Base-by-base conservation (phyloP, 2,113 vertebrate species). In the Lonchura striata region DNA sequence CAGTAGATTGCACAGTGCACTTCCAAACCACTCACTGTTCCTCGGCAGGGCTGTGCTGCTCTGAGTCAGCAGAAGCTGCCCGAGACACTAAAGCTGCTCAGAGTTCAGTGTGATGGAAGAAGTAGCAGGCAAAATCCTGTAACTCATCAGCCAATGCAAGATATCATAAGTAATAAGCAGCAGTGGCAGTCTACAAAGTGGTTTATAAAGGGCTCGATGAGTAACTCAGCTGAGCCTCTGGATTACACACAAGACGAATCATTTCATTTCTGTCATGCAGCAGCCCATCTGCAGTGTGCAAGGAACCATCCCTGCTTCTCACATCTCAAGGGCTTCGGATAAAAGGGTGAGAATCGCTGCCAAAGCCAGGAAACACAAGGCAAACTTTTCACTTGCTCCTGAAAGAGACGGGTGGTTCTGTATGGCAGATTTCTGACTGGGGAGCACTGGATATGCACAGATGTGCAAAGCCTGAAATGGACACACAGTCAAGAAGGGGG, bases 121-220 rank as follows among this genome's bases (percentile, higher is more conserved):
- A 84, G 77, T 49, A 87, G 77, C 69, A 95, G 69, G 92, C 31
- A 89, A 83, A 95, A 78, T 49, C 56, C 92, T 7, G 23, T 84
- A 95, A 63, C 77, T 94, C 83, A 81, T 63, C 77, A 91, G 54
- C 24, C 20, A 33, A 65, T n/a, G 56, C 59, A 82, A 83, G 81
- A 66, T 74, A 91, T 42, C 39, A 3, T 19, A 84, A 88, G 80
- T 57, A 92, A 91, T 86, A 89, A 88, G 80, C 81, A 82, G 61
- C 80, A 85, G 78, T 82, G 94, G 86, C 83, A 94, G 74, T 56
- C 81, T 88, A 64, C 56, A 17, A 78, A 93, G 81, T 86, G 61
- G 69, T 81, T 94, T 92, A 59, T 81, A 74, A 88, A 83, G 69
- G 49, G 46, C 44, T 82, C 74, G 88, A 90, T 79, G 81, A 92